Base-by-base conservation (phyloP, 2,888 invertebrate species). In the Patella caerulea region DNA sequence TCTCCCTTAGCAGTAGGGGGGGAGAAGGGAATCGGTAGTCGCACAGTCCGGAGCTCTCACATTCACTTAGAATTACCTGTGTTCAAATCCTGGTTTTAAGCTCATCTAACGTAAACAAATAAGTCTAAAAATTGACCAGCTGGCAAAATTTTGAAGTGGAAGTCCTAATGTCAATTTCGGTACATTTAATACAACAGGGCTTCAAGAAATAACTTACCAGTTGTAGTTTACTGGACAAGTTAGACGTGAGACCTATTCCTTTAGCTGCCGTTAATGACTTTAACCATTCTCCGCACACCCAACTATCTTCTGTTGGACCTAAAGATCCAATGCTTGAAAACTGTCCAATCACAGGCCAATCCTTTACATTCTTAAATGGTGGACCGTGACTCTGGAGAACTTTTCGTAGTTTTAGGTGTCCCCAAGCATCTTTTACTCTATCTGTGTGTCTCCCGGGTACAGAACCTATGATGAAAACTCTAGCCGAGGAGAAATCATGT, bases 281-380 rank as follows among this genome's bases (percentile, higher is more conserved):
- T 0, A 95, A 92, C 81, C 97, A 94, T 82, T 96, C 96, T 0
- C 94, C 94, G 5, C 94, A 93, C 79, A 98, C 92, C 98, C 98
- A 98, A 91, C 86, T 92, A 89, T 83, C 93, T 45, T 91, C 86
- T 19, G 83, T 85, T 15, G 94, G 93, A 2, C 98, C 98, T 74
- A 96, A 93, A 81, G 95, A 95, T 45, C 98, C 98, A 69, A 98
- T 95, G 83, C 97, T 98, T 54, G 97, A 98, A 77, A 96, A 95
- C 92, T 98, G 98, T 0, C 95, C 95, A 3, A 97, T 91, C 0
- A 98, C 92, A 0, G 95, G 94, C 94, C 96, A 95, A 0, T 94
- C 93, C 71, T 83, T 84, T 1, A 94, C 86, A 4, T 76, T 52
- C 90, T 92, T 81, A 93, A 87, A 69, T 5, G 82, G 75, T n/a